Evolutionary conservation across 2,888 invertebrate genomes (phyloP).

Genomic region (Drosophila conformis): DNA sequence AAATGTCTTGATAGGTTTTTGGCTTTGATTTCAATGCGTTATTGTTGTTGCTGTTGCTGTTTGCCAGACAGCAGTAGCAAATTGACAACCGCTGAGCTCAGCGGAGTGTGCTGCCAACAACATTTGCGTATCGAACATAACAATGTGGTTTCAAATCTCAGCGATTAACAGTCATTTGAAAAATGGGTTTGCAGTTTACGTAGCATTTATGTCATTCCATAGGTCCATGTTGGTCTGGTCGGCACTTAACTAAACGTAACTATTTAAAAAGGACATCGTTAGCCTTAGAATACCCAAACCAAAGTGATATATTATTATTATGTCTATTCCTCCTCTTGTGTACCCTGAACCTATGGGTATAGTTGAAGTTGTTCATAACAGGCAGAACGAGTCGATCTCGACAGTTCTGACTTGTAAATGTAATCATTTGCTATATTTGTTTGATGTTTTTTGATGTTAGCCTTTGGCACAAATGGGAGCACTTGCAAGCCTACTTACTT

Average conservation of each 20-base stretch:
- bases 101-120: neutral
- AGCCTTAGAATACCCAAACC: neutral
- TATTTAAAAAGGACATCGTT: conserved; percentile 2
- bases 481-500: neutral
- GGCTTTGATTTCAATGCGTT: conserved; percentile 70
- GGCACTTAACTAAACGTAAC: neutral
- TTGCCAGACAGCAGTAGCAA: conserved; percentile 23
- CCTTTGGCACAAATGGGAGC: neutral
- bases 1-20: conserved; percentile 73
- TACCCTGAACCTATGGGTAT: neutral
- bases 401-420: neutral
- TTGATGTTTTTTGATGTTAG: neutral
- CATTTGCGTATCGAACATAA: conserved; percentile 20
- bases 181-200: neutral
- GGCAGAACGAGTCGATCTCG: neutral
- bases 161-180: neutral
- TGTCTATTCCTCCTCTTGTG: conserved; percentile 5
- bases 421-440: neutral
- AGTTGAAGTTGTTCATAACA: neutral
- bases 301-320: conserved; percentile 2
- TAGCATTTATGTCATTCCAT: neutral
- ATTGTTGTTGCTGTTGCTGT: conserved; percentile 7
- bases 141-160: conserved; percentile 5
- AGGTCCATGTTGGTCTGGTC: neutral
- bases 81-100: conserved; percentile 41